phyloP scores from a whole-genome alignment of 2,888 invertebrate genomes.

The Nemurella pictetii region DNA sequence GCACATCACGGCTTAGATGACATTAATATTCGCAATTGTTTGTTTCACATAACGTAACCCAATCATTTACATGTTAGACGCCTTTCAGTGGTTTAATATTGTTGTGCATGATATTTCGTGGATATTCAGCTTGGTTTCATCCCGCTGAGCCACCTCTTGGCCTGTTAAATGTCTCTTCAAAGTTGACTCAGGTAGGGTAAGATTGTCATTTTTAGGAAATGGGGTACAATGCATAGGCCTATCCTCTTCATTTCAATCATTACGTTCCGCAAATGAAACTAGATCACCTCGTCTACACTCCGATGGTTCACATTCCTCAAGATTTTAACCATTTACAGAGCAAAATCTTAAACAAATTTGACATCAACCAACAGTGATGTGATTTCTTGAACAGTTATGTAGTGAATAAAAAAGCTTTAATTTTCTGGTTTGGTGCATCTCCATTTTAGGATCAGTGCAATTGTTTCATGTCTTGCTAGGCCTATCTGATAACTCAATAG shows the following conservation, averaged over 20 bases:
- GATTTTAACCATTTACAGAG: slow-evolving; percentile 23
- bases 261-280: neutral
- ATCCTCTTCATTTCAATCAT: slow-evolving; percentile 22
- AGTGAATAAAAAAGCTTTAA: slow-evolving; percentile 1
- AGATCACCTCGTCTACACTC: neutral
- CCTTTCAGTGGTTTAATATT: neutral
- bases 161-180: neutral
- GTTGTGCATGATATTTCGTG: neutral
- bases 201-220: slow-evolving; percentile 28
- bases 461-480: neutral
- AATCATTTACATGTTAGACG: neutral
- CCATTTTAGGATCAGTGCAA: neutral
- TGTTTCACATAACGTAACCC: slow-evolving; percentile 6
- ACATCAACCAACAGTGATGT: neutral
- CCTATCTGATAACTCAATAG: neutral
- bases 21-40: slow-evolving; percentile 29
- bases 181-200: slow-evolving; percentile 20
- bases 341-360: slow-evolving; percentile 14
- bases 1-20: slow-evolving; percentile 21
- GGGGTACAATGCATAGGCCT: slow-evolving; percentile 18
- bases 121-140: neutral
- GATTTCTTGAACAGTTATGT: neutral
- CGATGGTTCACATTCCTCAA: neutral
- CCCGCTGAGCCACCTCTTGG: neutral
- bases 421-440: neutral